phyloP scores from a whole-genome alignment of 2,113 vertebrate genomes.

The Larimichthys crocea region DNA sequence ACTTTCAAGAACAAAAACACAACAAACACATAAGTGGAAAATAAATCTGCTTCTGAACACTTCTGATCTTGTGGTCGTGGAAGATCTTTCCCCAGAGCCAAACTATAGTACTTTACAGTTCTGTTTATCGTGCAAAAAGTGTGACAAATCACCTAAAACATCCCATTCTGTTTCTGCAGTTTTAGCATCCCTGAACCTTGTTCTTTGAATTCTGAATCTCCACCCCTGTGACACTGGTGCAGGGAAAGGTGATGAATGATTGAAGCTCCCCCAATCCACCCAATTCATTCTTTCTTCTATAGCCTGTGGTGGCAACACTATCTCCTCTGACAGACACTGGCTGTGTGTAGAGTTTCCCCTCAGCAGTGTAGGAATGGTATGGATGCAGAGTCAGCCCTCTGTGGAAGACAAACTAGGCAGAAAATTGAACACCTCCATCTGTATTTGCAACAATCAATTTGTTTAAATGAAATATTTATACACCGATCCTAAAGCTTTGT shows the following conservation, averaged over 20 bases:
- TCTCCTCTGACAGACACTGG: constrained; percentile 67
- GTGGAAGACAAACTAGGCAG: constrained; percentile 75
- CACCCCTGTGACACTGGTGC: constrained; percentile 49
- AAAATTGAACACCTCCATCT: constrained; percentile 75
- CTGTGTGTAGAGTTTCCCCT: constrained; percentile 53
- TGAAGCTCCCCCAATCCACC: constrained; percentile 41
- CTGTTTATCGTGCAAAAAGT: constrained; percentile 49
- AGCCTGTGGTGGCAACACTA: constrained; percentile 52
- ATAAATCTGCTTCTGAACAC: constrained; percentile 18
- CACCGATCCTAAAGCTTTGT: constrained; percentile 13
- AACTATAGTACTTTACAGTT: constrained; percentile 32
- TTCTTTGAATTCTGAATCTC: constrained; percentile 57
- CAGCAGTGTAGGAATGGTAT: constrained; percentile 26
- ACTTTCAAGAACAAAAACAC: constrained; percentile 5
- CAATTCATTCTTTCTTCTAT: constrained; percentile 37
- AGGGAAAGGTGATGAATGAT: constrained; percentile 71
- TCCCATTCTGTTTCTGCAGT: constrained; percentile 27
- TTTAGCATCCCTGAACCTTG: constrained; percentile 52
- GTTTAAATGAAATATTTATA: constrained; percentile 77
- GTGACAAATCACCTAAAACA: constrained; percentile 57
- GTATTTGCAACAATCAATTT: constrained; percentile 75
- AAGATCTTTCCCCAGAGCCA: constrained; percentile 11
- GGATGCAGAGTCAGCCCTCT: constrained; percentile 67
- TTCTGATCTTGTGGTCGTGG: constrained; percentile 21
- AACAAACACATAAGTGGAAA: constrained; percentile 18